These are phyloP conservation scores for Sycobia sp. DNA, from an alignment of 1,140 invertebrate genomes.

Conservation along the genomic window DNA sequence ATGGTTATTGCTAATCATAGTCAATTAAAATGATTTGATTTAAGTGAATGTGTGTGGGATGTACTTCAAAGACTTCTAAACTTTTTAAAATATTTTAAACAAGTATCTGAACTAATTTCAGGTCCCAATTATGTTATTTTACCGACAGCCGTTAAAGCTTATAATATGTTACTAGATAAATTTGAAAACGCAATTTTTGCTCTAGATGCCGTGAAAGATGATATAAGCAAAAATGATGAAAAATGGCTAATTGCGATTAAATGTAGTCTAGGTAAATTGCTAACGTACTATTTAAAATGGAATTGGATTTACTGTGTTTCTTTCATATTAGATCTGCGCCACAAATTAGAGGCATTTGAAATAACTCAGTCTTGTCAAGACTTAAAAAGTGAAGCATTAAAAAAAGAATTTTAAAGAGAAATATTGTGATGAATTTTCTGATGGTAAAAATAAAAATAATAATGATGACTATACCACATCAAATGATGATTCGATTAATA, in stretches of 20 bases:
- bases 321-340: not conserved
- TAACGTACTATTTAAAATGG: constrained; percentile 31
- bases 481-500: no score
- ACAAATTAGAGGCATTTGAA: not conserved
- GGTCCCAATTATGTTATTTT: constrained; percentile 1
- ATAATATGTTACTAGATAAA: constrained; percentile 5
- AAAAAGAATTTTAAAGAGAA: not conserved
- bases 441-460: no score
- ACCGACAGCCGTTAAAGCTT: not conserved
- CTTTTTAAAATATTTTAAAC: constrained; percentile 1
- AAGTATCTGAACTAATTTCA: not conserved
- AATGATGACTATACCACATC: no score
- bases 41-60: not conserved
- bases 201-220: not conserved
- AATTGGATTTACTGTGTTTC: constrained; percentile 35
- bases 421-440: no score
- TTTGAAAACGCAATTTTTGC: constrained; percentile 3
- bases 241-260: not conserved
- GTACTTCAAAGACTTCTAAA: not conserved
- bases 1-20: not conserved
- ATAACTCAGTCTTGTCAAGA: not conserved
- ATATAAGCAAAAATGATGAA: not conserved
- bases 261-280: constrained; percentile 20
- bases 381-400: not conserved
- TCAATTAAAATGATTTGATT: not conserved